Evolutionary conservation across 1,140 invertebrate genomes (phyloP), one percentile per base, ranked within the genome.

Genomic region (Neodiprion pinetum): DNA sequence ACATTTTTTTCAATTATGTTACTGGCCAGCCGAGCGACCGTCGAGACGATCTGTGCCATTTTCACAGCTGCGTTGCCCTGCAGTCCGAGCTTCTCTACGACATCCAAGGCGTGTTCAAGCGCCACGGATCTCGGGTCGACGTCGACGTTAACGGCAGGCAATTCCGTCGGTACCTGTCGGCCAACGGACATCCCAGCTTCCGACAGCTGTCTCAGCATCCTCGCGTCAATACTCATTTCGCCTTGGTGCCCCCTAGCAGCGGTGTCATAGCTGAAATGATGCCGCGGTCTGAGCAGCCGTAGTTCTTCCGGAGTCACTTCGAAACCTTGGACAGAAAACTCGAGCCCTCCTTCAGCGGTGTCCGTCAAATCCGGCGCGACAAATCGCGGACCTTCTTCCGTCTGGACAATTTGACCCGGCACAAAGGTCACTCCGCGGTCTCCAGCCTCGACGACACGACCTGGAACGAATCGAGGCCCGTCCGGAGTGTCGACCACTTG

Each of bases 311-410:
- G 92, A 47, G 92, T 93, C 1, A 94, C 91, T 77, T 94, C 91
- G 83, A 94, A 95, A 68, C 93, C 93, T 88, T 95, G 93, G 9
- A 95, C 92, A 12, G 92, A 93, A 83, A 94, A 94, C 82, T 94
- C 92, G 14, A 88, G 81, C 48, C 92, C 90, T 11, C 92, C 92
- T 82, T 93, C 92, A 48, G 91, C 90, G 5, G 91, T 91, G 79
- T 92, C 91, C 2, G 88, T 90, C 10, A 94, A 83, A 84, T 94
- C 93, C 11, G 93, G 92, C 28, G 93, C 93, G 11, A 94, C 90
- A 81, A 94, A 94, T 78, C 91, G 91, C 0, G 93, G 90, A 1
- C 93, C 93, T 83, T 94, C 92, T 53, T 91, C 91, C 1, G 93
- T 94, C 82, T 94, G 92, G 9, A 94, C 92, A 71, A 94, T 91